Conservation (phyloP, 2,888 invertebrate genomes). For the Ophion ventricosus region DNA sequence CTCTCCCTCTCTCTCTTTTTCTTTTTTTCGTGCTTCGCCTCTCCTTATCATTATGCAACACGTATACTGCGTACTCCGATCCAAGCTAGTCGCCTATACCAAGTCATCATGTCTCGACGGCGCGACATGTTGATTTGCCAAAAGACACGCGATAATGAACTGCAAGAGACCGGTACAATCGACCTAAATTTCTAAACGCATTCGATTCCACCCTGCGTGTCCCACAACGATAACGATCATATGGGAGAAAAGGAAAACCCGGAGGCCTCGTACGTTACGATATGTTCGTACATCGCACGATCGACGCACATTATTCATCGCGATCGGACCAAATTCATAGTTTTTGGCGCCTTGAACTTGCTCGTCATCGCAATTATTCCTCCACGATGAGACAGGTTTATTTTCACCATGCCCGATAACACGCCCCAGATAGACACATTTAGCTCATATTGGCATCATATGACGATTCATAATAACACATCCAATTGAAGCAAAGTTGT, state of each 20-base stretch:
- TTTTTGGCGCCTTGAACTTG: neutral
- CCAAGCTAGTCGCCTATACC: constrained; percentile 12
- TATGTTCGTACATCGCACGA: no score
- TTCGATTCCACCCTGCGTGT: neutral
- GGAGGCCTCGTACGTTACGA: no score
- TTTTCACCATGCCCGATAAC: neutral
- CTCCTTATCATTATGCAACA: constrained; percentile 54
- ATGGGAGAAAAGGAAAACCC: constrained; percentile 2
- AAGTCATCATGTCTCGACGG: constrained; percentile 24
- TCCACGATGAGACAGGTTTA: constrained; percentile 25
- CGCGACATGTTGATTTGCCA: constrained; percentile 26
- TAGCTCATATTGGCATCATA: no score
- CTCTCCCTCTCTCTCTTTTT: neutral
- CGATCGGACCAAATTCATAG: no score
- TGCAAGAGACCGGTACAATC: constrained; percentile 26
- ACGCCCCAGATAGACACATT: neutral
- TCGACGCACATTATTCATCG: no score
- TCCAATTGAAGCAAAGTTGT: no score
- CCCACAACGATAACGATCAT: constrained; percentile 35
- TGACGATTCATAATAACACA: no score
- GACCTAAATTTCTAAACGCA: constrained; percentile 35
- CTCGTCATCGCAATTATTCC: constrained; percentile 8
- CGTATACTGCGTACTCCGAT: constrained; percentile 15
- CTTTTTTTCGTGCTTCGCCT: constrained; percentile 1
- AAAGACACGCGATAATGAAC: constrained; percentile 30